Percentiles rank a stretch among this genome's conserved stretches.
Evolutionary conservation across 2,113 vertebrate species (phyloP).

Genomic region (Lasiurus borealis): DNA sequence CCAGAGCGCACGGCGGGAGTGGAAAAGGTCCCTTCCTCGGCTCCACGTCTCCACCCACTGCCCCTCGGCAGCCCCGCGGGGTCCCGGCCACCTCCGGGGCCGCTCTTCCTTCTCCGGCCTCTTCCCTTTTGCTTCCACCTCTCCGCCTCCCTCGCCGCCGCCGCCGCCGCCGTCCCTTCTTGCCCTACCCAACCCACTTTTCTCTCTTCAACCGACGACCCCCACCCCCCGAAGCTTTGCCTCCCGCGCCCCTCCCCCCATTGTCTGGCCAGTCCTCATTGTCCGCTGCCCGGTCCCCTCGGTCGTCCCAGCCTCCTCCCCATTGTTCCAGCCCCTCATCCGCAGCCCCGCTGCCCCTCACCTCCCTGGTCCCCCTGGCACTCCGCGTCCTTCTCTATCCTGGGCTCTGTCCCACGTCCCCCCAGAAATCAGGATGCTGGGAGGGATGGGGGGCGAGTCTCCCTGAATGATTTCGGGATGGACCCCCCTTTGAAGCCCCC

Average conservation of each 20-base stretch:
- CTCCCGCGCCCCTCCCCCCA: constrained; percentile 72
- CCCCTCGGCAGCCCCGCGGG: not conserved
- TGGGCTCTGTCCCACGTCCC: constrained; percentile 24
- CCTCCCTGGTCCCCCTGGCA: not conserved
- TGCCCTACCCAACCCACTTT: constrained; percentile 34
- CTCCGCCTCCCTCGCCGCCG: not conserved
- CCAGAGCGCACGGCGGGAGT: constrained; percentile 21
- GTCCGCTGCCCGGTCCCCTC: constrained; percentile 73
- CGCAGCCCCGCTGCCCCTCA: not conserved
- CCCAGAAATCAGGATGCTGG: constrained; percentile 51
- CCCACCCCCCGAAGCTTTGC: constrained; percentile 18
- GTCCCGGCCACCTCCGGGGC: not conserved
- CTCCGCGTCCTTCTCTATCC: not conserved
- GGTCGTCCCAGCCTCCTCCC: constrained; percentile 34
- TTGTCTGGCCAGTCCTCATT: constrained; percentile 80
- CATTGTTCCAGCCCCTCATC: constrained; percentile 52
- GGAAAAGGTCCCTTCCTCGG: not conserved
- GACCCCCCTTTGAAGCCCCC: too few relatives aligned
- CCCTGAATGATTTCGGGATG: not conserved
- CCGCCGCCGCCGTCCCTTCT: not conserved
- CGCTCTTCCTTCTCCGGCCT: not conserved
- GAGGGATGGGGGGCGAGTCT: not conserved
- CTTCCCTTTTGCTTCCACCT: not conserved
- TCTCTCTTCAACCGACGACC: not conserved
- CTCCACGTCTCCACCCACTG: not conserved